Conservation (phyloP, 1,140 invertebrate genomes). For the Asobara japonica region DNA sequence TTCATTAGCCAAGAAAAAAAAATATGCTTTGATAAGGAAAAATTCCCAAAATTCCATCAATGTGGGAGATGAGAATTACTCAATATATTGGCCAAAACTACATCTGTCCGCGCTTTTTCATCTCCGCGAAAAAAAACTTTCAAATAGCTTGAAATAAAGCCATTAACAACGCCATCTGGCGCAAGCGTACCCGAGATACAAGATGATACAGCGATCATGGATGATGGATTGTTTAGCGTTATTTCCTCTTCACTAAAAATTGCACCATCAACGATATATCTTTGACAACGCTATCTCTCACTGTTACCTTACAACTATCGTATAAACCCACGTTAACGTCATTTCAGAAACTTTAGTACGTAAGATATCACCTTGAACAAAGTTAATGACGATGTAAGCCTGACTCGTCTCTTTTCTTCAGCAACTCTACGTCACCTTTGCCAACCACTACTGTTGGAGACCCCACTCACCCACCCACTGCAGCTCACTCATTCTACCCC, state of each 20-base stretch:
- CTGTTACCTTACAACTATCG: not conserved
- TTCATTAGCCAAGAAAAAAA: not conserved
- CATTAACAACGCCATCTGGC: not conserved
- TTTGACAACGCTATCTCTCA: slow-evolving; percentile 4
- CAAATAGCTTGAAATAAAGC: not conserved
- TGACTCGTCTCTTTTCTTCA: not conserved
- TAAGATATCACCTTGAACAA: slow-evolving; percentile 8
- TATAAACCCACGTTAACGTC: slow-evolving; percentile 9
- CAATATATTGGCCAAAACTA: no score
- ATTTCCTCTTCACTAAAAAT: not conserved
- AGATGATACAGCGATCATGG: not conserved
- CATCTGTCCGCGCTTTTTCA: no score
- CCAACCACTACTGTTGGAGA: not conserved
- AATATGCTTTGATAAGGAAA: no score
- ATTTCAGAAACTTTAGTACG: slow-evolving; percentile 12
- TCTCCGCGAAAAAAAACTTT: not conserved
- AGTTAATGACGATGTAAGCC: slow-evolving; percentile 10
- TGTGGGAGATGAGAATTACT: no score
- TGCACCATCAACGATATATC: slow-evolving; percentile 1
- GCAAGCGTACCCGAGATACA: not conserved
- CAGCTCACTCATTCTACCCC: not conserved
- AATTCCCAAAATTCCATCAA: no score
- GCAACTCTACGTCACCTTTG: not conserved
- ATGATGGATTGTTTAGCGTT: not conserved
- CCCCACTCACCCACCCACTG: no score